Conservation (phyloP, 2,888 invertebrate species). For the Troilus luridus region DNA sequence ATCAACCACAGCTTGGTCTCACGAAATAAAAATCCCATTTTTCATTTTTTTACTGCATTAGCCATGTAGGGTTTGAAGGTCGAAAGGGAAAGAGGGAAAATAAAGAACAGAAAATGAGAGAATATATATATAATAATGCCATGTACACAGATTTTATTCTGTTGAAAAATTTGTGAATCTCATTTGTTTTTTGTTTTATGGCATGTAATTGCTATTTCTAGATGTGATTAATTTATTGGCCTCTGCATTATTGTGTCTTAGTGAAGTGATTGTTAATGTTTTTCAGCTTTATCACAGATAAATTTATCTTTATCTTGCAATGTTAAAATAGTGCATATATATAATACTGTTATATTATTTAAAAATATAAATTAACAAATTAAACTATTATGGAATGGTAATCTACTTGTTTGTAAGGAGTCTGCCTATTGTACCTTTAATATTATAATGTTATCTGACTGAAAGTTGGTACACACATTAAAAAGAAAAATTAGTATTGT, state of each 20-base stretch:
- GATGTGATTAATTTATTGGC: conserved; percentile 12
- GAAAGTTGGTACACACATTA: neutral
- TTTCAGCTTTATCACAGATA: conserved; percentile 6
- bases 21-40: no score
- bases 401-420: neutral
- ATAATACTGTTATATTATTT: neutral
- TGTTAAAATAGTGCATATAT: neutral
- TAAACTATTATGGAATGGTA: neutral
- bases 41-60: no score
- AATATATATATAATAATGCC: neutral
- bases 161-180: neutral
- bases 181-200: neutral
- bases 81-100: no score
- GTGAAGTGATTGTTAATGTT: neutral
- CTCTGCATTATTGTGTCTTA: conserved; percentile 5
- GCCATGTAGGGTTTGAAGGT: no score
- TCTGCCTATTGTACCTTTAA: neutral
- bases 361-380: neutral
- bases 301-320: neutral
- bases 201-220: neutral
- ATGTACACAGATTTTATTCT: neutral
- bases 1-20: no score
- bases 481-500: conserved; percentile 1
- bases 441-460: neutral
- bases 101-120: no score